Conservation (phyloP, 2,113 vertebrate genomes). For the Chaenogobius annularis region DNA sequence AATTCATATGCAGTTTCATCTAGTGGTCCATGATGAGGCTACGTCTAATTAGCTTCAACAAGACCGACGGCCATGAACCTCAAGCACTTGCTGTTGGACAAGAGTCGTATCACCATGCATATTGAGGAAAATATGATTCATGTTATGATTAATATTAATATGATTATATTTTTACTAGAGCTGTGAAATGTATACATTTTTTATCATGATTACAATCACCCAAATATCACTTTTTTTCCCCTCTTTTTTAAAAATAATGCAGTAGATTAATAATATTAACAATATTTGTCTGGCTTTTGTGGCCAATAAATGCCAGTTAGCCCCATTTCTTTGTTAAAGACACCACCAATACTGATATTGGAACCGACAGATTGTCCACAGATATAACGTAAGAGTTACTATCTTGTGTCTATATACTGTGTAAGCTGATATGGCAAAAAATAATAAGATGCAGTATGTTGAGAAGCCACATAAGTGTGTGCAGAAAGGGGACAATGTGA, state of each 20-base stretch:
- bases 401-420: neutral
- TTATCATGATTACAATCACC: too few relatives aligned
- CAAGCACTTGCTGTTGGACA: neutral
- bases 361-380: too few relatives aligned
- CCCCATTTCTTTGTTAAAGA: too few relatives aligned
- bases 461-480: neutral
- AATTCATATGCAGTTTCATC: slow-evolving; percentile 3
- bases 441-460: neutral
- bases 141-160: too few relatives aligned
- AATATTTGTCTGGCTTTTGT: too few relatives aligned
- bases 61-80: neutral
- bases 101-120: neutral
- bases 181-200: too few relatives aligned
- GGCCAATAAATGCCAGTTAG: too few relatives aligned
- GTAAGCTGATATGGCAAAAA: neutral
- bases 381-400: neutral
- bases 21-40: neutral
- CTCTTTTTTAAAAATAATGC: too few relatives aligned
- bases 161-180: too few relatives aligned
- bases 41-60: neutral
- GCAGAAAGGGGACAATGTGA: neutral
- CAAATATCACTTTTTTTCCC: too few relatives aligned
- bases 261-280: too few relatives aligned
- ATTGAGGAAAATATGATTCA: neutral
- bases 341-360: too few relatives aligned